phyloP scores from a whole-genome alignment of 1,140 invertebrate genomes.

The Diprion similis region DNA sequence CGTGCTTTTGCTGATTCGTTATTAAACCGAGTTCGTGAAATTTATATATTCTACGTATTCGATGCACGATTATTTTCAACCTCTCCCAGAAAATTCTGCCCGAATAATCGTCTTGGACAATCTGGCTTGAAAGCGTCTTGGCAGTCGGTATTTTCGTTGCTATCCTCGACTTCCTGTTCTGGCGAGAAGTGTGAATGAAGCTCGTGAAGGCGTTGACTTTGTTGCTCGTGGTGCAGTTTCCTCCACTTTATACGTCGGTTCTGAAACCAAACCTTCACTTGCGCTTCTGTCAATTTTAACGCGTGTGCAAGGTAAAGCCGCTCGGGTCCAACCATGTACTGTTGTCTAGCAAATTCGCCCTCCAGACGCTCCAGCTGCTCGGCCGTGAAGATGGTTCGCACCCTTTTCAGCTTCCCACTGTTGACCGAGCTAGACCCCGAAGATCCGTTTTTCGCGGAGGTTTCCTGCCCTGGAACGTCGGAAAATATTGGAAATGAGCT shows the following conservation, averaged over 20 bases:
- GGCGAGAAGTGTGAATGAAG: constrained; percentile 61
- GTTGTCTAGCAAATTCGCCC: constrained; percentile 90
- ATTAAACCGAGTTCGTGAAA: neutral
- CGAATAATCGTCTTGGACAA: neutral
- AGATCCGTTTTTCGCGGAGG: constrained; percentile 39
- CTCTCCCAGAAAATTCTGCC: neutral
- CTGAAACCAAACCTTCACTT: constrained; percentile 98
- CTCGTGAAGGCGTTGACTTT: constrained; percentile 84
- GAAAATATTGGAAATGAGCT: neutral
- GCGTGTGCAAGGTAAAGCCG: constrained; percentile 87
- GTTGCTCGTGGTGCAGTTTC: constrained; percentile 90
- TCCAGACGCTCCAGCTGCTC: constrained; percentile 92
- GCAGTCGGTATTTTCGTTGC: constrained; percentile 54
- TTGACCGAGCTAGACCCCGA: constrained; percentile 37
- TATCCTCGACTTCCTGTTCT: constrained; percentile 56
- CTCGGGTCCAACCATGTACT: constrained; percentile 96
- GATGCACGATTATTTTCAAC: neutral
- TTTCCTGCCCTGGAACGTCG: constrained; percentile 45
- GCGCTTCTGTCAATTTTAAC: constrained; percentile 87
- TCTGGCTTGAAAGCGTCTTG: constrained; percentile 28
- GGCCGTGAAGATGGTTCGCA: constrained; percentile 93
- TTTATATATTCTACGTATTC: no score
- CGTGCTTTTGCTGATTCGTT: neutral
- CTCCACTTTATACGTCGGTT: constrained; percentile 96
- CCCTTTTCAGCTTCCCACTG: constrained; percentile 71